These are phyloP conservation scores for Aurelia aurita DNA, from an alignment of 30 jellyfish, hydroid and myxozoan genomes.

Conservation along the genomic window DNA sequence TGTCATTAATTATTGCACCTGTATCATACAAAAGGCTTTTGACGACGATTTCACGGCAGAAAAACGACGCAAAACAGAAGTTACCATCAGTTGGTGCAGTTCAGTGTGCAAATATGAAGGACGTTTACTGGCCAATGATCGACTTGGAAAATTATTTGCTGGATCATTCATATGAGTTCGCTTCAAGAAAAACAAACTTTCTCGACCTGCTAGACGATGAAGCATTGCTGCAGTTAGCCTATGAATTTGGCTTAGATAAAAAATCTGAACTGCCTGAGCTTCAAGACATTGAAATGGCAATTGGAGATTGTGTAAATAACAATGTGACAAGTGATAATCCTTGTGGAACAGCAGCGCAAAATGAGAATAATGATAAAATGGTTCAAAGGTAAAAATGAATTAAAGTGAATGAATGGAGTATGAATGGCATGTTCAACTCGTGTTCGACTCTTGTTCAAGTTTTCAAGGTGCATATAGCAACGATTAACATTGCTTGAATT, in stretches of 20 bases:
- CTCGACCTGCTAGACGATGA: conserved; percentile 75
- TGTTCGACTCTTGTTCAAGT: too few species aligned
- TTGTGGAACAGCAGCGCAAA: conserved; percentile 14
- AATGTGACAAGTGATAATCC: conserved; percentile 9
- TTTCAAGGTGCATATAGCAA: too few species aligned
- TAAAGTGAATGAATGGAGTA: too few species aligned
- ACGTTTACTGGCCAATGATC: conserved; percentile 25
- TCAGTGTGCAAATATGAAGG: conserved; percentile 48
- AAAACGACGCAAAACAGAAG: conserved; percentile 18
- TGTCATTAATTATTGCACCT: conserved; percentile 76
- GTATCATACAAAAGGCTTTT: conserved; percentile 68
- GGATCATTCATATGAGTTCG: conserved; percentile 60
- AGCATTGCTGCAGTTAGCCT: conserved; percentile 62
- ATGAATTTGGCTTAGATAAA: conserved; percentile 67
- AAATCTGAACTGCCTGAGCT: conserved; percentile 74
- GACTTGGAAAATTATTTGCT: conserved; percentile 55
- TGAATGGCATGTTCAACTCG: too few species aligned
- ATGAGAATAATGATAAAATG: conserved; percentile 47
- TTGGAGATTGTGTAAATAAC: conserved; percentile 11
- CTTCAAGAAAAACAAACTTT: conserved; percentile 64
- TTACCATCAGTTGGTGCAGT: conserved; percentile 1
- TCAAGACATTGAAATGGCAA: conserved; percentile 63
- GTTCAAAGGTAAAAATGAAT: conserved; percentile 37
- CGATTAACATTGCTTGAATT: too few species aligned
- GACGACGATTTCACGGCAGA: conserved; percentile 64